A percentile compares a stretch with the other conserved stretches of the same genome.
These are phyloP conservation scores for Xestia c-nigrum DNA, from an alignment of 2,888 invertebrate species.

Conservation along the genomic window DNA sequence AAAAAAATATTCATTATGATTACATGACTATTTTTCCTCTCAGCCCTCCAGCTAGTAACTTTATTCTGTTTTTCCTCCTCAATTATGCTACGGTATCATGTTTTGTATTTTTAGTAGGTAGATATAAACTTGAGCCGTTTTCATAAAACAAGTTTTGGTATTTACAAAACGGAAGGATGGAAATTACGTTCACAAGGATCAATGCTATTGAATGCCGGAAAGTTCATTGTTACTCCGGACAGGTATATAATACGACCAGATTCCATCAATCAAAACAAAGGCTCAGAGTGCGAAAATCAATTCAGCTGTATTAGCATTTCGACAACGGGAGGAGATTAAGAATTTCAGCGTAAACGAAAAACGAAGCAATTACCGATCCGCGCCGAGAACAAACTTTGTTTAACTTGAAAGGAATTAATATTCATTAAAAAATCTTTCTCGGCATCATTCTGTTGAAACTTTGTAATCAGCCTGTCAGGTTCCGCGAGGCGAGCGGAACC, in stretches of 20 bases:
- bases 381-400: conserved; percentile 87
- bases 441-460: conserved; percentile 87
- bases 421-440: conserved; percentile 90
- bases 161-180: conserved; percentile 31
- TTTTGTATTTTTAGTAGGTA: conserved; percentile 39
- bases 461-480: conserved; percentile 86
- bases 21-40: conserved; percentile 24
- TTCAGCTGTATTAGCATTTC: conserved; percentile 73
- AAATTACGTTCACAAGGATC: conserved; percentile 36
- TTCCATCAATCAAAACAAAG: conserved; percentile 69
- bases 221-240: conserved; percentile 51
- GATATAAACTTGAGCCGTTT: conserved; percentile 22
- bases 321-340: conserved; percentile 79
- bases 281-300: conserved; percentile 66
- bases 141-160: conserved; percentile 28
- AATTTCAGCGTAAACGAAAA: conserved; percentile 81
- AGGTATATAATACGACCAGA: conserved; percentile 62
- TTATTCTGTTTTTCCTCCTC: conserved; percentile 13
- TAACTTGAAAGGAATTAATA: conserved; percentile 88
- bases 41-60: conserved; percentile 34
- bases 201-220: conserved; percentile 42
- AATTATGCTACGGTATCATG: conserved; percentile 35
- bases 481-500: conserved; percentile 49
- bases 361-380: conserved; percentile 87
- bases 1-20: conserved; percentile 33